Evolutionary conservation across 2,888 invertebrate species (phyloP).

Genomic region (Leptothorax acervorum): DNA sequence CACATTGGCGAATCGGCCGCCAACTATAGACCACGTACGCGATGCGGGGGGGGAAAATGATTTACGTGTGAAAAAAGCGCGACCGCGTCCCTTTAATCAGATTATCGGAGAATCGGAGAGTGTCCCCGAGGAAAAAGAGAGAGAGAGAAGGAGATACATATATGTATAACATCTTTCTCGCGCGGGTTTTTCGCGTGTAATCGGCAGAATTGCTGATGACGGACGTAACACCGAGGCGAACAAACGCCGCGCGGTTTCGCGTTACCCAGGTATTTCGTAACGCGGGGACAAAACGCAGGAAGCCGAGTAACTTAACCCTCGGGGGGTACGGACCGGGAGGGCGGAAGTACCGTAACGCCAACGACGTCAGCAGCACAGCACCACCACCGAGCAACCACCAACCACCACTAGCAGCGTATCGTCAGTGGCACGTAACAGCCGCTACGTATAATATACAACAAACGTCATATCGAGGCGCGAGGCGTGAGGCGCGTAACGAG

Average conservation of each 20-base stretch:
- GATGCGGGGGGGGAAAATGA: conserved; percentile 25
- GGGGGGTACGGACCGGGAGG: conserved; percentile 71
- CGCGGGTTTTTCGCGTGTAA: conserved; percentile 3
- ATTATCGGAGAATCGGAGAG: conserved; percentile 7
- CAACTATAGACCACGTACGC: conserved; percentile 66
- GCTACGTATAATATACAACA: conserved; percentile 48
- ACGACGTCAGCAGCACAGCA: conserved; percentile 72
- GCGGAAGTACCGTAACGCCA: conserved; percentile 76
- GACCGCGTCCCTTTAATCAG: not conserved
- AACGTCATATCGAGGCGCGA: conserved; percentile 51
- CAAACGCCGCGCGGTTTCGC: not conserved
- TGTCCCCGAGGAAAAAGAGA: not conserved
- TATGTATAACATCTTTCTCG: not conserved
- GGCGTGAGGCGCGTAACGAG: conserved; percentile 36
- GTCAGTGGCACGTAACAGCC: conserved; percentile 52
- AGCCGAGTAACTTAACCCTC: conserved; percentile 71
- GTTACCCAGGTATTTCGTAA: conserved; percentile 3
- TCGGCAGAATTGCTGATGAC: not conserved
- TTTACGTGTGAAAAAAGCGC: conserved; percentile 4
- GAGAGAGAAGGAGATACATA: not conserved
- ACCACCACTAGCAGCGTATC: conserved; percentile 48
- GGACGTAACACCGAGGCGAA: not conserved
- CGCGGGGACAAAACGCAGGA: conserved; percentile 41
- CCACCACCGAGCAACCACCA: conserved; percentile 49
- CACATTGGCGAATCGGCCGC: conserved; percentile 71